phyloP scores from a whole-genome alignment of 2,888 invertebrate species.

The Chalcis sispes region DNA sequence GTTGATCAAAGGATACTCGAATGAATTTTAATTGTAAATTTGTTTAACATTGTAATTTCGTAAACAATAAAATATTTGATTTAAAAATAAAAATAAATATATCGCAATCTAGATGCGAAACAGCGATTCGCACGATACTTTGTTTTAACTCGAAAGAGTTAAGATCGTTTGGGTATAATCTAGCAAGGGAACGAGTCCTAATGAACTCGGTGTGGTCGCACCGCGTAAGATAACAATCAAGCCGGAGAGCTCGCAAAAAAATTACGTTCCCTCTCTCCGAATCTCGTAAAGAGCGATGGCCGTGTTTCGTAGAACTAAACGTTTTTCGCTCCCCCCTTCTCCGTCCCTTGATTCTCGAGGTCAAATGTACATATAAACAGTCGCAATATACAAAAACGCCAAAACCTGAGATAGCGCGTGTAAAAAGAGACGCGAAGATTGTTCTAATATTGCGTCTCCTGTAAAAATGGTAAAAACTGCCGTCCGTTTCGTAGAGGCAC shows the following conservation, averaged over 20 bases:
- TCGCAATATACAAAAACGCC: slow-evolving; percentile 9
- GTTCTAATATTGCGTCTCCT: slow-evolving; percentile 13
- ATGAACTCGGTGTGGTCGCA: slow-evolving; percentile 54
- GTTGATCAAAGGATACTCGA: too few relatives aligned
- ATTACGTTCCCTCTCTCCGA: background rate
- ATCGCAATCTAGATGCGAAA: background rate
- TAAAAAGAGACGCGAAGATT: slow-evolving; percentile 6
- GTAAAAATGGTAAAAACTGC: slow-evolving; percentile 27
- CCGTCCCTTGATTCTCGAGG: background rate
- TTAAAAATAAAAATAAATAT: background rate
- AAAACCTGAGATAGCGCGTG: slow-evolving; percentile 6
- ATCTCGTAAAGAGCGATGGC: too few relatives aligned
- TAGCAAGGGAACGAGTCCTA: slow-evolving; percentile 37
- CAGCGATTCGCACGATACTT: slow-evolving; percentile 12
- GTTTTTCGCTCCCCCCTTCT: slow-evolving; percentile 4
- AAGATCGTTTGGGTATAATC: slow-evolving; percentile 40
- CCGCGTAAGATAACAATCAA: slow-evolving; percentile 53
- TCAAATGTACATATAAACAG: slow-evolving; percentile 2
- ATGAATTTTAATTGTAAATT: too few relatives aligned
- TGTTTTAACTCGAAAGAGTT: slow-evolving; percentile 44
- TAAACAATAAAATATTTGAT: slow-evolving; percentile 27
- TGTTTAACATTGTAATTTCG: too few relatives aligned
- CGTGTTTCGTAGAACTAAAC: background rate
- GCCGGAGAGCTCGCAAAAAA: slow-evolving; percentile 30
- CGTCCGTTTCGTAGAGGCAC: background rate